Conservation (phyloP, 2,113 vertebrate species). For the Gymnobelideus leadbeateri region DNA sequence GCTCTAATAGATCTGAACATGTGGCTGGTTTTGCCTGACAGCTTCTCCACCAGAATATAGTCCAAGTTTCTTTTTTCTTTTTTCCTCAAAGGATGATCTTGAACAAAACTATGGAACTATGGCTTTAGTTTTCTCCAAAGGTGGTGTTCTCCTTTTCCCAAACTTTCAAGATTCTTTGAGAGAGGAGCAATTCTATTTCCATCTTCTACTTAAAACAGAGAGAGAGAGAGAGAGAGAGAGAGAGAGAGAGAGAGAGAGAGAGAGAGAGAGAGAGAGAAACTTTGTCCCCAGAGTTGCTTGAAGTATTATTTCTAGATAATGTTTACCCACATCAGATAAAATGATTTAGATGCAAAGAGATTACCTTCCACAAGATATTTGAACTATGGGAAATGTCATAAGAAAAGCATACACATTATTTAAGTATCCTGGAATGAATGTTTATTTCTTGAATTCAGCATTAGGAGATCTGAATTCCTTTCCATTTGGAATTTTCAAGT, state of each 20-base stretch:
- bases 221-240: no score
- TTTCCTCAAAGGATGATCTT: not conserved
- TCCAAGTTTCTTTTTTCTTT: not conserved
- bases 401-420: not conserved
- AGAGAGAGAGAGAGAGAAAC: no score
- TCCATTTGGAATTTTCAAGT: not conserved
- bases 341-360: not conserved
- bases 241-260: no score
- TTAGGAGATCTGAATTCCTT: not conserved
- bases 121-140: not conserved
- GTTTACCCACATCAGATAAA: not conserved
- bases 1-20: not conserved
- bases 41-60: not conserved
- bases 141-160: not conserved
- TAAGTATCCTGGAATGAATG: not conserved
- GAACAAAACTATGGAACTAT: no score
- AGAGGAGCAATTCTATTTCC: not conserved
- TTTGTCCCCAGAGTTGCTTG: not conserved
- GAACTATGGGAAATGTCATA: not conserved
- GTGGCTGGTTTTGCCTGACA: not conserved
- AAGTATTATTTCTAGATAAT: not conserved
- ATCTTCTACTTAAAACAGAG: no score
- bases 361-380: not conserved
- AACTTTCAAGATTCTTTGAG: not conserved
- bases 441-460: not conserved